A percentile compares a stretch with the other conserved stretches of the same genome.
These are phyloP conservation scores for Nothocercus julius DNA, from an alignment of 2,113 vertebrate genomes.

Conservation along the genomic window DNA sequence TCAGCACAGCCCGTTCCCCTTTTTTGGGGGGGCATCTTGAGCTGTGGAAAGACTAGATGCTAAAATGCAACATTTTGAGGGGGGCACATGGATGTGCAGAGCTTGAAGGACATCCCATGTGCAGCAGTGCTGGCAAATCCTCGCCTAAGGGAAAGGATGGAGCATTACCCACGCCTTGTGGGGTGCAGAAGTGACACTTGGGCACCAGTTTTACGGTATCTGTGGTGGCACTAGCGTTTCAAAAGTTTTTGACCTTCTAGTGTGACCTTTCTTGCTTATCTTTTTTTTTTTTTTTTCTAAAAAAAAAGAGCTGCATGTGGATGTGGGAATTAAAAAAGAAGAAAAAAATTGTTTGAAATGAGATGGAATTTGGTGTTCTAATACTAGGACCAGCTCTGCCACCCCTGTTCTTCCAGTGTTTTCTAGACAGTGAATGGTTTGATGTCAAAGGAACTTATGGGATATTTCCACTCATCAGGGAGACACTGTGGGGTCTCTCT, in stretches of 20 bases:
- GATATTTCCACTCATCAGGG: background rate
- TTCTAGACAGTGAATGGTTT: background rate
- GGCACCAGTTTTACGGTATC: background rate
- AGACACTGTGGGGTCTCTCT: background rate
- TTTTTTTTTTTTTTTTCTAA: accelerated
- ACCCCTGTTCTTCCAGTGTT: background rate
- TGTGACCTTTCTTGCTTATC: background rate
- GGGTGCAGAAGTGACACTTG: background rate
- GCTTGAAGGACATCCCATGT: accelerated
- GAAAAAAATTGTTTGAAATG: background rate
- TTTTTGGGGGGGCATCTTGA: background rate
- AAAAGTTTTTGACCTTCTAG: background rate
- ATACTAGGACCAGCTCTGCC: accelerated
- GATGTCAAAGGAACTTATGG: background rate
- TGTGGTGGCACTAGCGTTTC: background rate
- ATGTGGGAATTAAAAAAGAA: background rate
- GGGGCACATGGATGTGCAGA: background rate
- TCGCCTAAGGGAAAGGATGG: background rate
- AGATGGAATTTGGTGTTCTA: background rate
- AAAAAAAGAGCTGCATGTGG: background rate
- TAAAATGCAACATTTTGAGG: background rate
- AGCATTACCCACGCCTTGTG: accelerated
- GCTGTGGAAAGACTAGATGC: background rate
- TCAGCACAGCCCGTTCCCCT: background rate
- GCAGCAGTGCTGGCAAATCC: background rate